Conservation (phyloP, 2,888 invertebrate species). For the Ommatoiulus sabulosus region DNA sequence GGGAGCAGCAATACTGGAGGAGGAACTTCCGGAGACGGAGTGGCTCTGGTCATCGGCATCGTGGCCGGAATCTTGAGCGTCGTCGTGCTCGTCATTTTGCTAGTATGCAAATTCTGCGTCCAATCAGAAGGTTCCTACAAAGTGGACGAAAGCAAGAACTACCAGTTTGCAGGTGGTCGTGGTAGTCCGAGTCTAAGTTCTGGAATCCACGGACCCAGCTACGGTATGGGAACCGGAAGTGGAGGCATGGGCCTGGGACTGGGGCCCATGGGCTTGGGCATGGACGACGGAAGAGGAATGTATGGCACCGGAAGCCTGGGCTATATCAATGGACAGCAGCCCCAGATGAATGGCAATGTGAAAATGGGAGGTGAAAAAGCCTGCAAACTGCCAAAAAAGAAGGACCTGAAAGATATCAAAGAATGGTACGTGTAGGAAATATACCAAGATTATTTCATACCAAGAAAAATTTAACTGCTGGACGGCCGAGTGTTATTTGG, state of each 20-base stretch:
- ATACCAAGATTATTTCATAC: neutral
- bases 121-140: conserved; percentile 92
- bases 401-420: conserved; percentile 83
- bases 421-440: conserved; percentile 91
- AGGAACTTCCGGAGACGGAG: conserved; percentile 64
- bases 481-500: neutral
- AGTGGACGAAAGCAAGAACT: conserved; percentile 86
- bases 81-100: conserved; percentile 84
- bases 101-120: conserved; percentile 88
- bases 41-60: conserved; percentile 84
- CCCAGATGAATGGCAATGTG: conserved; percentile 70
- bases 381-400: conserved; percentile 64
- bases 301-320: conserved; percentile 61
- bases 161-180: conserved; percentile 64
- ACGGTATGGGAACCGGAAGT: conserved; percentile 58
- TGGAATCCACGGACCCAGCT: conserved; percentile 53
- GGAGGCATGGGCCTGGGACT: conserved; percentile 68
- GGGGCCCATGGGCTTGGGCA: conserved; percentile 65
- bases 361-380: conserved; percentile 76
- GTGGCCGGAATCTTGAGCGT: conserved; percentile 92
- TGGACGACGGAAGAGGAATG: conserved; percentile 59
- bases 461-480: neutral
- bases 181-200: conserved; percentile 55
- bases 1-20: conserved; percentile 62
- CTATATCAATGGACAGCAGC: conserved; percentile 65